Evolutionary conservation across 30 jellyfish, hydroid and myxozoan genomes (phyloP).

Genomic region (Aurelia aurita): DNA sequence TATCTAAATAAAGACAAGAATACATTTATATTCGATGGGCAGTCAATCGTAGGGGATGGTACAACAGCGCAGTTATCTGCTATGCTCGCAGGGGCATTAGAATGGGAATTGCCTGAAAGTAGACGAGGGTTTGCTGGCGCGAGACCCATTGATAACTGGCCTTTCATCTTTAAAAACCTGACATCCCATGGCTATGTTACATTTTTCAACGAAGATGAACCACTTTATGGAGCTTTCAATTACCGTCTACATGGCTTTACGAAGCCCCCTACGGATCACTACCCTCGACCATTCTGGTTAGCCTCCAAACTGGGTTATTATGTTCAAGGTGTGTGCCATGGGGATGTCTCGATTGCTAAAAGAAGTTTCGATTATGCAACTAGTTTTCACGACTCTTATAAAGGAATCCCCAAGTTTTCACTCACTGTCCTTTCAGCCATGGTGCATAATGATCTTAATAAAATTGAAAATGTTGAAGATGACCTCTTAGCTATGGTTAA

Average conservation of each 20-base stretch:
- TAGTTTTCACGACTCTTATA: constrained; percentile 46
- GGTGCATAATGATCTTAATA: constrained; percentile 51
- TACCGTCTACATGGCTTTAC: constrained; percentile 75
- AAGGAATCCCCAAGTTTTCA: constrained; percentile 43
- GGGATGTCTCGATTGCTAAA: constrained; percentile 30
- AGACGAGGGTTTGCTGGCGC: constrained; percentile 70
- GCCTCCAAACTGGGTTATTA: constrained; percentile 22
- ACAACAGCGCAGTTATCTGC: constrained; percentile 90
- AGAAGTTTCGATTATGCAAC: constrained; percentile 49
- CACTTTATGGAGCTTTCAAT: constrained; percentile 63
- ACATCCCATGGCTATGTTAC: constrained; percentile 68
- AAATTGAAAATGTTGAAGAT: constrained; percentile 36
- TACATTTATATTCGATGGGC: constrained; percentile 66
- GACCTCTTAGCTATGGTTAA: constrained; percentile 44
- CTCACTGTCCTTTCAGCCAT: constrained; percentile 56
- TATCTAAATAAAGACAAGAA: constrained; percentile 18
- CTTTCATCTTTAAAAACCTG: constrained; percentile 59
- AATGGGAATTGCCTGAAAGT: constrained; percentile 82
- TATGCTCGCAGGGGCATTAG: constrained; percentile 62
- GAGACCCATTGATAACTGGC: constrained; percentile 79
- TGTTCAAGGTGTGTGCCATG: constrained; percentile 43
- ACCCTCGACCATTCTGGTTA: constrained; percentile 80
- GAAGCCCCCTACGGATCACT: constrained; percentile 74
- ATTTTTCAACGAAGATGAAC: constrained; percentile 71
- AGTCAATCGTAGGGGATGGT: constrained; percentile 93